Evolutionary conservation across 2,113 vertebrate species (phyloP), one percentile per base, ranked within the genome.

Genomic region (Ictalurus punctatus): DNA sequence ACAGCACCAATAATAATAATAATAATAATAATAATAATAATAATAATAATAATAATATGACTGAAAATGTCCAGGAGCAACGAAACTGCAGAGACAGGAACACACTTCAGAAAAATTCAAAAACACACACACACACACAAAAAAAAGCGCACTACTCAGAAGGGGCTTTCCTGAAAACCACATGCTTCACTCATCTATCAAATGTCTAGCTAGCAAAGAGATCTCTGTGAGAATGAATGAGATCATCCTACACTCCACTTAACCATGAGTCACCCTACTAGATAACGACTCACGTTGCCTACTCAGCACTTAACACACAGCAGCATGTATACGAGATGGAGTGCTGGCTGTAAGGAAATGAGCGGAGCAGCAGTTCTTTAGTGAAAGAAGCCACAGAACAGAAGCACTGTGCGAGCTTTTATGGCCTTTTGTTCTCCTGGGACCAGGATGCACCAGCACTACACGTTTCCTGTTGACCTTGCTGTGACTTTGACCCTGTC

Each of bases 331-430:
- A 40, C 10, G n/a, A 59, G 74, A 86, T 54, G 67, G 58, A 48
- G 63, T 59, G 86, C 74, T 86, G 61, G 89, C 61, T 81, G 78
- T 58, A 67, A 16, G 84, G 86, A 91, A 90, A 91, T 90, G 82
- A 87, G n/a, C 7, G 44, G 44, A 76, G 30, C 79, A 23, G 16
- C 87, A 90, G 86, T 88, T 88, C 74, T 87, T 44, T 21, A 52
- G 34, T 86, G 63, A 82, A 87, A 85, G 76, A 19, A 63, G 88
- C 63, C 83, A 85, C 65, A 34, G 89, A 59, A 91, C 85, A 65
- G 73, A 79, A 69, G 52, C 82, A 80, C 69, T 12, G 54, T 30
- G 40, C 58, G 56, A 12, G 84, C 83, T 25, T 84, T 71, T 59
- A 16, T 48, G 71, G 67, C 34, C 84, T 65, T 90, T 79, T 85